These are phyloP conservation scores for Anthopleura xanthogrammica DNA, from an alignment of 92 coral and sea anemone species.

Conservation along the genomic window DNA sequence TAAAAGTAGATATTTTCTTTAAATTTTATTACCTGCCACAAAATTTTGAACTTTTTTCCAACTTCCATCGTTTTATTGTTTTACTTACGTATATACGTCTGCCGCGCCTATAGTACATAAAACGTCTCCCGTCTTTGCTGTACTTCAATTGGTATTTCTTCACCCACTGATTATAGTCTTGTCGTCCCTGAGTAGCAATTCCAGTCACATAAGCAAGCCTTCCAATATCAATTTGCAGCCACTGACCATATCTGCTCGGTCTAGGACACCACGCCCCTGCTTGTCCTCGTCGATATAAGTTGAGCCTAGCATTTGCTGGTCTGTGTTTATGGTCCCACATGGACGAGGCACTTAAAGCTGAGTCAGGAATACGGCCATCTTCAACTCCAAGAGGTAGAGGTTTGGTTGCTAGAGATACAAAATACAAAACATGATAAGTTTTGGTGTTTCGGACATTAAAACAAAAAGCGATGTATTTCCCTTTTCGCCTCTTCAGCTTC, in stretches of 20 bases:
- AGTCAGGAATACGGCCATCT: constrained; percentile 71
- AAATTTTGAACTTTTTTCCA: too few relatives aligned
- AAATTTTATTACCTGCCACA: too few relatives aligned
- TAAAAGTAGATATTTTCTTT: too few relatives aligned
- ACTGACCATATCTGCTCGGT: constrained; percentile 57
- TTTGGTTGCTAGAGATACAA: constrained; percentile 9
- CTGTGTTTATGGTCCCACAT: constrained; percentile 71
- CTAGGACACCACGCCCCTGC: constrained; percentile 82
- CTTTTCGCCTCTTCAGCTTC: too few relatives aligned
- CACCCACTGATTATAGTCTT: constrained; percentile 74
- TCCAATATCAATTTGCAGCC: constrained; percentile 68
- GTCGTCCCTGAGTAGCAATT: constrained; percentile 70
- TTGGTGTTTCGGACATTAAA: too few relatives aligned
- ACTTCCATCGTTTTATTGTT: too few relatives aligned
- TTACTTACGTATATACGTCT: constrained; percentile 50
- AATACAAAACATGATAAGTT: too few relatives aligned
- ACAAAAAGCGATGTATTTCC: too few relatives aligned
- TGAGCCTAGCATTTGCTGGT: constrained; percentile 67
- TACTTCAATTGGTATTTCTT: constrained; percentile 54
- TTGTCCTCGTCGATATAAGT: constrained; percentile 56
- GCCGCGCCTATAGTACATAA: constrained; percentile 46
- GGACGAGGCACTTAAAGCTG: constrained; percentile 54
- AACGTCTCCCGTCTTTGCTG: constrained; percentile 55
- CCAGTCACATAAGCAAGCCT: constrained; percentile 49
- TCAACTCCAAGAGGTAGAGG: constrained; percentile 63